These are phyloP conservation scores for Delichon dasypus DNA, from an alignment of 2,797 vertebrate species.

Conservation along the genomic window DNA sequence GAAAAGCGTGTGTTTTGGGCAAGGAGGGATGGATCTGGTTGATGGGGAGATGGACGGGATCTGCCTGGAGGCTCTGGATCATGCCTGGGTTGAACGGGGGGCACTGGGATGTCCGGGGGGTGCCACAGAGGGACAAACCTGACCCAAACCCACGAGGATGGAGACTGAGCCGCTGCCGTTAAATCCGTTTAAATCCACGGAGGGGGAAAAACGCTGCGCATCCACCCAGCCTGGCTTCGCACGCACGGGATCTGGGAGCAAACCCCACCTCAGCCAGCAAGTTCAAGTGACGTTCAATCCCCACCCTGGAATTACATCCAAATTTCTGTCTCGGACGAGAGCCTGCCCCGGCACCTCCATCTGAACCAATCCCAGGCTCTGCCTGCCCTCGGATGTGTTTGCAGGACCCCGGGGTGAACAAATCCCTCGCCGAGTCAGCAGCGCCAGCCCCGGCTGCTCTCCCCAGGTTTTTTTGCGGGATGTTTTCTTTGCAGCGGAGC, in stretches of 20 bases:
- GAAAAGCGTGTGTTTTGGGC: rapidly evolving
- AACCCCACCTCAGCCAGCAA: not conserved
- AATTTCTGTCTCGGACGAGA: not conserved
- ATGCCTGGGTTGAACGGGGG: rapidly evolving
- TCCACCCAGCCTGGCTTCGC: not conserved
- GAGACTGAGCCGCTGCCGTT: rapidly evolving
- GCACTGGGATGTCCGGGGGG: not conserved
- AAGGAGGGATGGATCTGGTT: not conserved
- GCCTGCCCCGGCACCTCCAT: not conserved
- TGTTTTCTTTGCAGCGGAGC: not conserved
- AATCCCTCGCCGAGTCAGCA: conserved; percentile 32
- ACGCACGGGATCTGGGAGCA: not conserved
- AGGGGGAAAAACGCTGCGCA: rapidly evolving
- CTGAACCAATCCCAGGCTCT: not conserved
- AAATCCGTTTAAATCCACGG: rapidly evolving
- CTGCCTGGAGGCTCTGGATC: not conserved
- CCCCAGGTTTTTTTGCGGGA: not conserved
- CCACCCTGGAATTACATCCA: not conserved
- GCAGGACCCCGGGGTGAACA: not conserved
- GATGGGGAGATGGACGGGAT: not conserved
- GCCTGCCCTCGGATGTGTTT: not conserved
- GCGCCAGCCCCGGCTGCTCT: not conserved
- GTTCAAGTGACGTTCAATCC: not conserved
- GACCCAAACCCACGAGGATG: rapidly evolving
- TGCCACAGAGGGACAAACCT: not conserved